Percentiles rank a stretch among this genome's conserved stretches.
Conservation (phyloP, 2,797 vertebrate species). For the Mallotus villosus region DNA sequence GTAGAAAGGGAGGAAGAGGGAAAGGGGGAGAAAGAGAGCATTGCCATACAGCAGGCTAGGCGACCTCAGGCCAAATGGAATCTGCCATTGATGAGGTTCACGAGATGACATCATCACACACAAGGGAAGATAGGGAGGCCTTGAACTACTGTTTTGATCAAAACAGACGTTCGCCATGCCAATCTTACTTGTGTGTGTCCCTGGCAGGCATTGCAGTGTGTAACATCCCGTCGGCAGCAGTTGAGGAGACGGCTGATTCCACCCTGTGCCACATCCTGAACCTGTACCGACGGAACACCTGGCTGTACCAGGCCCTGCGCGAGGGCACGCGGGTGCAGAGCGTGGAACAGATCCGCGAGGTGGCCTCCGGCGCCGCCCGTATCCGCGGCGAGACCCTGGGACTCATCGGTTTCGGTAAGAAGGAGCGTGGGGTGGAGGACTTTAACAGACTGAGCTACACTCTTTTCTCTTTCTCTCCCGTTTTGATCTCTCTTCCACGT, state of each 20-base stretch:
- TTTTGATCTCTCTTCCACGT: background rate
- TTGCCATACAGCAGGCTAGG: slow-evolving; percentile 39
- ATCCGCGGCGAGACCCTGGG: slow-evolving; percentile 93
- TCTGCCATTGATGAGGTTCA: slow-evolving; percentile 56
- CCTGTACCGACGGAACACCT: slow-evolving; percentile 93
- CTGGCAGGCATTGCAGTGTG: slow-evolving; percentile 89
- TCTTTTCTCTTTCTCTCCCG: background rate
- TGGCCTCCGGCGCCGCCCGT: slow-evolving; percentile 90
- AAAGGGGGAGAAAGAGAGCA: slow-evolving; percentile 33
- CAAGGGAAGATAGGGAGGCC: background rate
- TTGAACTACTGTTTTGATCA: background rate
- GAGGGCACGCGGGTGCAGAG: slow-evolving; percentile 94
- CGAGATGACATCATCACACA: background rate
- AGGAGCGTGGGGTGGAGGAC: slow-evolving; percentile 4
- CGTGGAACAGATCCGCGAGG: slow-evolving; percentile 94
- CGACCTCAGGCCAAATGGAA: slow-evolving; percentile 62
- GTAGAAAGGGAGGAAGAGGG: slow-evolving; percentile 30
- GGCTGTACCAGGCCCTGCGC: slow-evolving; percentile 94
- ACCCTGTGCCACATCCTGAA: slow-evolving; percentile 93
- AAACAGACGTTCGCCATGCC: background rate
- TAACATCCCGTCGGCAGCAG: slow-evolving; percentile 92
- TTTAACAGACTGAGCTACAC: background rate
- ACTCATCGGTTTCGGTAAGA: slow-evolving; percentile 91
- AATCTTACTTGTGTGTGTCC: background rate
- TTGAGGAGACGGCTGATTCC: slow-evolving; percentile 95